Base-by-base conservation (phyloP, 2,888 invertebrate genomes). In the Plutella xylostella region DNA sequence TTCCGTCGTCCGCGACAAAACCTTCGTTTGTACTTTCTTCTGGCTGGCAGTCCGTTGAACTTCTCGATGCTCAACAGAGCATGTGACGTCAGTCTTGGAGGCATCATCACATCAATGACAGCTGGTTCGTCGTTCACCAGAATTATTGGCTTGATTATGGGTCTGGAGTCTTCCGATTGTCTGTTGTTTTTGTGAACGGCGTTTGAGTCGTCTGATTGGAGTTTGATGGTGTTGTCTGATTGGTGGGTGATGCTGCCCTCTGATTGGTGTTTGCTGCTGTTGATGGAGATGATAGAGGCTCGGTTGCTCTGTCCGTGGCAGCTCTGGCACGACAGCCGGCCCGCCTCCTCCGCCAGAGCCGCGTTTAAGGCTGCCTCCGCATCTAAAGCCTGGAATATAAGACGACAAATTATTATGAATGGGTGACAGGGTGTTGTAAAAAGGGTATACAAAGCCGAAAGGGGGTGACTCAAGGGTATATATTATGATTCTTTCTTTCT, bases 91-190 rank as follows among this genome's bases (percentile, higher is more conserved):
- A n/a, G n/a, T n/a, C n/a, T n/a, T n/a, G n/a, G n/a, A n/a, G n/a
- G n/a, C n/a, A n/a, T 7, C n/a, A 72, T 76, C 43, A 74, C 69
- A 43, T 79, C 82, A 11, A 78, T 65, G 52, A 79, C 80, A 52
- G 72, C 71, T 14, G 72, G 71, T 52, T 71, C 72, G 33, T 83
- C 83, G 37, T 83, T 83, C 4, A 80, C 68, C 51, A 83, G 51
- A 18, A 83, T 82, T 21, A 82, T 74, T 2, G 82, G 83, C 48
- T 76, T 68, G 7, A 63, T 55, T 3, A 48, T 45, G 33, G 58
- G 60, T 4, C 56, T 58, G 22, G 66, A 65, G 28, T 61, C 59
- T 58, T 43, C 38, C 14, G 12, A 12, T 18, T 25, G 5, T 18
- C 39, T 25, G 22, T 39, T 11, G 17, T 17, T 14, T 7, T 25